Base-by-base conservation (phyloP, 2,888 invertebrate genomes). In the Temnothorax ravouxi region DNA sequence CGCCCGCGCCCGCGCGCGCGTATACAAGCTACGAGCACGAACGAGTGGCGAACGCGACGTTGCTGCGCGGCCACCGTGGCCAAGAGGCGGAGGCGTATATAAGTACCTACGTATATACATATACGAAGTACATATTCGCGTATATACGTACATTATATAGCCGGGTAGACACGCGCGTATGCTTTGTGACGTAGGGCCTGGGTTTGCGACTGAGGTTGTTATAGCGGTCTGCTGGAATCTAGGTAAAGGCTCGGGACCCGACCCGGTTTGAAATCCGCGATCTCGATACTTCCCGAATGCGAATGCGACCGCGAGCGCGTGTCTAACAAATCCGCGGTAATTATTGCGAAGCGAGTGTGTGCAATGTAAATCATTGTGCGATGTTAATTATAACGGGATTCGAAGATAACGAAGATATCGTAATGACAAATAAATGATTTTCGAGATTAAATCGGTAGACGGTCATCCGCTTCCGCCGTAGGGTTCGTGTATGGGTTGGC, bases 1-100 rank as follows among this genome's bases (percentile, higher is more conserved):
- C 83, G 84, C 72, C 85, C 81, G 77, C 56, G 80, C 83, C n/a
- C n/a, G 83, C 69, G 72, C 83, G 81, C 72, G 86, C 83, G 75
- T n/a, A 47, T 3, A 13, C 44, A 15, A 13, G 44, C 47, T 29
- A 29, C 29, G 29, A 29, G 29, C 29, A 29, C 29, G 3, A 3
- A 13, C 50, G 50, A 50, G 44, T 18, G 50, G 81, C 59, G 74
- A 61, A 11, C 52, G 81, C 69, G 81, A 54, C 47, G 83, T 66
- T 69, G 76, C 77, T 56, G 81, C 50, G 41, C 61, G 34, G 62
- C 38, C 62, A 5, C 34, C 62, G 66, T 50, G 25, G 21, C 44
- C 59, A 21, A 74, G 47, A 56, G n/a, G 84, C 75, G 50, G 74
- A 84, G 79, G 83, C 69, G 86, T 74, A 76, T 52, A 61, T 52